A percentile compares a stretch with the other conserved stretches of the same genome.
These are phyloP conservation scores for Hystrix cristata DNA, from an alignment of 2,113 vertebrate species.

Conservation along the genomic window DNA sequence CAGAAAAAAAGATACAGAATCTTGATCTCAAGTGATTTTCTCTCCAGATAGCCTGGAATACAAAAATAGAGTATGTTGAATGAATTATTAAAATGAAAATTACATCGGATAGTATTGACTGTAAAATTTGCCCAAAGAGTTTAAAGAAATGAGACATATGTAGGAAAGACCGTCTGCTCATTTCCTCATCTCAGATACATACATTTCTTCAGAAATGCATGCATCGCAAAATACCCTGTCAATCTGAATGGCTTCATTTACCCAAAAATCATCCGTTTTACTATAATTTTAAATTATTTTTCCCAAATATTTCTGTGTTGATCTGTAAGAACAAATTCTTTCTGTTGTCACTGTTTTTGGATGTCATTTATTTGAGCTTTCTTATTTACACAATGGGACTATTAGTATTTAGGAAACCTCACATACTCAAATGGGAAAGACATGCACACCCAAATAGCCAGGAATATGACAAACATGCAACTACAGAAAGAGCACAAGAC, in stretches of 20 bases:
- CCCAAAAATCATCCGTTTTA: background rate
- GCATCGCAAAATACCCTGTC: background rate
- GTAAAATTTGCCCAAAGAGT: background rate
- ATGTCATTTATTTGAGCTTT: background rate
- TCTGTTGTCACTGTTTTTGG: background rate
- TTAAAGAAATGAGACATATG: background rate
- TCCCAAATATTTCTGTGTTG: background rate
- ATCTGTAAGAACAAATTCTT: background rate
- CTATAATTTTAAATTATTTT: conserved; percentile 33
- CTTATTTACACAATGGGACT: background rate
- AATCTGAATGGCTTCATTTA: background rate
- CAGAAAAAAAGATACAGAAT: background rate
- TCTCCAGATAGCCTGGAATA: background rate
- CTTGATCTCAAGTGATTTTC: background rate
- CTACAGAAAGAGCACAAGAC: background rate
- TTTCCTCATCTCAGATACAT: background rate
- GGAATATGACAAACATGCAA: background rate
- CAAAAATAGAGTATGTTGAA: background rate
- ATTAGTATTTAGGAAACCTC: background rate
- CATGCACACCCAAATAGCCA: background rate
- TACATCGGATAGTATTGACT: background rate
- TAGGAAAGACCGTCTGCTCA: background rate
- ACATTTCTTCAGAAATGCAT: background rate
- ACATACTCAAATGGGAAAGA: background rate
- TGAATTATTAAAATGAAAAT: conserved; percentile 5